Percentiles rank a stretch among this genome's conserved stretches.
phyloP scores from a whole-genome alignment of 1,140 invertebrate species.

The Ceratosolen solmsi region DNA sequence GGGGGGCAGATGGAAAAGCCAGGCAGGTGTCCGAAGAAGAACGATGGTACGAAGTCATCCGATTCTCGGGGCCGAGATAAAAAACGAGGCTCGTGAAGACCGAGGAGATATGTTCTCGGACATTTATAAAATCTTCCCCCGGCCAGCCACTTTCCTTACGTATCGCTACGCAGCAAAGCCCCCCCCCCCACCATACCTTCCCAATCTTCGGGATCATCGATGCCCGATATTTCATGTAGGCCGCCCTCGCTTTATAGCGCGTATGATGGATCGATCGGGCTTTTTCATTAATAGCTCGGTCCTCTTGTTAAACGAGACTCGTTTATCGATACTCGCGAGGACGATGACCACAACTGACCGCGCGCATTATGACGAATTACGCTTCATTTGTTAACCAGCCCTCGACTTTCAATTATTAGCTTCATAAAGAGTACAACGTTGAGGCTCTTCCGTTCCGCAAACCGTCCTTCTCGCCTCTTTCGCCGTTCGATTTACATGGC shows the following conservation, averaged over 20 bases:
- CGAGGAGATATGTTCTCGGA: slow-evolving; percentile 10
- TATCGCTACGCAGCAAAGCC: not conserved
- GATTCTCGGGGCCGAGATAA: not conserved
- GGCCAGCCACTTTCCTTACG: not conserved
- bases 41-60: slow-evolving; percentile 2
- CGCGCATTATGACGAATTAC: not conserved
- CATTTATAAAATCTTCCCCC: slow-evolving; percentile 29
- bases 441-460: not conserved
- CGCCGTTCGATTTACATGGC: not conserved
- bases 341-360: not conserved
- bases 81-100: slow-evolving; percentile 30
- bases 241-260: not conserved
- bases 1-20: slow-evolving; percentile 18
- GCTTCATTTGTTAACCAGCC: not conserved
- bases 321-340: not conserved
- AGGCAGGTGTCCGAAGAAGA: slow-evolving; percentile 38
- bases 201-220: not conserved
- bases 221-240: not conserved
- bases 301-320: not conserved
- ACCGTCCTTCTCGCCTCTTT: not conserved
- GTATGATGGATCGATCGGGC: not conserved
- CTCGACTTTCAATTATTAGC: not conserved
- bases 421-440: not conserved
- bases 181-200: not conserved
- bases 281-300: not conserved